Conservation (phyloP, 1,140 invertebrate genomes). For the Drosophila orena region DNA sequence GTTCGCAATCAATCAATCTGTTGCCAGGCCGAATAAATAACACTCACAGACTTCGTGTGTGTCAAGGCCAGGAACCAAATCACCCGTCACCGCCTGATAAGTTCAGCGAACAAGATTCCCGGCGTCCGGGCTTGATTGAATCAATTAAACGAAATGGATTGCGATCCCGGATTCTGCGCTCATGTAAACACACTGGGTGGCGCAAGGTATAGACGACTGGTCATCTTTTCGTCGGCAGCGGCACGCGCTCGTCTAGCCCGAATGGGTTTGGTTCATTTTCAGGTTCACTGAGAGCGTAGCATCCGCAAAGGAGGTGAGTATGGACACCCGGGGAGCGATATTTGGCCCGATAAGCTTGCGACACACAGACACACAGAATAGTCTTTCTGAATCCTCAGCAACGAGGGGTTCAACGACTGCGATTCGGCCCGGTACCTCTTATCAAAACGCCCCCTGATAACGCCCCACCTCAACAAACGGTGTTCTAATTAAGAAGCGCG, state of each 20-base stretch:
- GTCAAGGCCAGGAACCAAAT: slow-evolving; percentile 63
- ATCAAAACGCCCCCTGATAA: slow-evolving; percentile 28
- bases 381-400: slow-evolving; percentile 19
- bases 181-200: slow-evolving; percentile 14
- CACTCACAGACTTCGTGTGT: slow-evolving; percentile 45
- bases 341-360: slow-evolving; percentile 10
- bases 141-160: slow-evolving; percentile 70
- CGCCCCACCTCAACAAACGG: slow-evolving; percentile 41
- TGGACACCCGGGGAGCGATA: background rate
- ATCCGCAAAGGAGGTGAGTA: slow-evolving; percentile 10
- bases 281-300: slow-evolving; percentile 12
- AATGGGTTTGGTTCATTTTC: slow-evolving; percentile 7
- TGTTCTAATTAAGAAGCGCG: slow-evolving; percentile 22
- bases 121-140: slow-evolving; percentile 57
- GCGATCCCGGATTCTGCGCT: slow-evolving; percentile 70
- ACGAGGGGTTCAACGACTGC: slow-evolving; percentile 30
- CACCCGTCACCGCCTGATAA: slow-evolving; percentile 59
- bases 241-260: slow-evolving; percentile 23
- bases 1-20: slow-evolving; percentile 22
- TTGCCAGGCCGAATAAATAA: slow-evolving; percentile 48
- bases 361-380: background rate
- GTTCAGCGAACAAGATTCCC: slow-evolving; percentile 44
- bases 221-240: slow-evolving; percentile 1
- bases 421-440: slow-evolving; percentile 1
- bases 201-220: slow-evolving; percentile 9